Evolutionary conservation across 2,113 vertebrate genomes (phyloP).

Genomic region (Marcusenius ussheri): DNA sequence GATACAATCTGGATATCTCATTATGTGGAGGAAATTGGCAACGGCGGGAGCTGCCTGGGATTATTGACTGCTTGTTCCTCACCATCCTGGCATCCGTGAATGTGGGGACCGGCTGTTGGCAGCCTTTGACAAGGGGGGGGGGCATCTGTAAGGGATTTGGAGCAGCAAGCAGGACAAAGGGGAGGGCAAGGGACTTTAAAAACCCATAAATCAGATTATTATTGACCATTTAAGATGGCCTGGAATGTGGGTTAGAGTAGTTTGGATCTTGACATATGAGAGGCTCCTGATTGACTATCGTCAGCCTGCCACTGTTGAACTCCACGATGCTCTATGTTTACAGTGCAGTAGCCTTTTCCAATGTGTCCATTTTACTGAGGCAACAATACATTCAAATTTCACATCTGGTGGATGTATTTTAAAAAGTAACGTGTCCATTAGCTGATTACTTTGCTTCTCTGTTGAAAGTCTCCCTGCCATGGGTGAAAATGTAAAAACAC

Average conservation of each 20-base stretch:
- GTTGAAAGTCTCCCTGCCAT: not conserved
- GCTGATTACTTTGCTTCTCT: not conserved
- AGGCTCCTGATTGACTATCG: not conserved
- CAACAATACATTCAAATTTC: not conserved
- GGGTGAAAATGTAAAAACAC: not conserved
- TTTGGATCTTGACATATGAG: not conserved
- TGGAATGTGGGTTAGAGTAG: not conserved
- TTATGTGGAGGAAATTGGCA: not conserved
- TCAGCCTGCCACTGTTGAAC: not conserved
- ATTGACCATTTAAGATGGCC: not conserved
- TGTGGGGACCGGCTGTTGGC: conserved; percentile 1
- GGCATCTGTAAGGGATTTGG: not conserved
- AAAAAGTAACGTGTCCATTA: not conserved
- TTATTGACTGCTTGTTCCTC: not conserved
- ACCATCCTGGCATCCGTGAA: not conserved
- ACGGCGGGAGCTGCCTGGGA: not conserved
- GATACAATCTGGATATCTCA: conserved; percentile 1
- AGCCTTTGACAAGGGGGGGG: not conserved
- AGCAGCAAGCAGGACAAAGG: not conserved
- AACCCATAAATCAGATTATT: not conserved
- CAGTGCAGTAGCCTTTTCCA: not conserved
- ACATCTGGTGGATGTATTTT: not conserved
- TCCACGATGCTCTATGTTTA: not conserved
- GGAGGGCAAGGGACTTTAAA: not conserved
- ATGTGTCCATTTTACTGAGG: not conserved